Conservation (phyloP, 2,888 invertebrate genomes). For the Anarsia innoxiella region DNA sequence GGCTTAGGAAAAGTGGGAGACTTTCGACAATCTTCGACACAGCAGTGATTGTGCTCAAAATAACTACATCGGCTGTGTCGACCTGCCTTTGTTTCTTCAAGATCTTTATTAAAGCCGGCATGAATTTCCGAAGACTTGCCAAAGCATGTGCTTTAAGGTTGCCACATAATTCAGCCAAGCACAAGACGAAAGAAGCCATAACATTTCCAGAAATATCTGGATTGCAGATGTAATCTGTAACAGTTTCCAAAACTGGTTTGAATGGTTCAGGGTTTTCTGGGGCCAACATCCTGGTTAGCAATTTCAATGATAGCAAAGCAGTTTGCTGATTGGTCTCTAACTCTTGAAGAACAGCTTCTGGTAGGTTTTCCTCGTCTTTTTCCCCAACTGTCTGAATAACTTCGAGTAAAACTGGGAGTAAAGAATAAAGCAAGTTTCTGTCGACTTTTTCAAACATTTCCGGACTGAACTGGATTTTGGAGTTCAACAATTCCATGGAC, state of each 20-base stretch:
- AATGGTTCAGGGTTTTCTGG: constrained; percentile 80
- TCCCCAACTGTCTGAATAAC: constrained; percentile 73
- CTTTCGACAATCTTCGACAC: constrained; percentile 88
- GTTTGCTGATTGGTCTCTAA: constrained; percentile 85
- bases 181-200: constrained; percentile 83
- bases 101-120: constrained; percentile 83
- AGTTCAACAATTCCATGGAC: constrained; percentile 89
- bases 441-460: constrained; percentile 75
- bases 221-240: constrained; percentile 77
- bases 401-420: constrained; percentile 77
- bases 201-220: constrained; percentile 74
- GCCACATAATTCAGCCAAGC: constrained; percentile 85
- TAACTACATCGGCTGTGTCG: constrained; percentile 75
- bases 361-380: constrained; percentile 41
- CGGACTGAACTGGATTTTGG: constrained; percentile 82
- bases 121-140: constrained; percentile 82
- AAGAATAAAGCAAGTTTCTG: constrained; percentile 64
- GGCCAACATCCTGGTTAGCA: constrained; percentile 85
- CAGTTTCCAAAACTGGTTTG: constrained; percentile 78
- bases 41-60: constrained; percentile 85
- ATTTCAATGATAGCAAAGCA: constrained; percentile 86
- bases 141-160: constrained; percentile 85
- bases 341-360: constrained; percentile 68
- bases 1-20: constrained; percentile 88
- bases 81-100: constrained; percentile 77